These are phyloP conservation scores for Nanger granti DNA, from an alignment of 2,113 vertebrate genomes.

Conservation along the genomic window DNA sequence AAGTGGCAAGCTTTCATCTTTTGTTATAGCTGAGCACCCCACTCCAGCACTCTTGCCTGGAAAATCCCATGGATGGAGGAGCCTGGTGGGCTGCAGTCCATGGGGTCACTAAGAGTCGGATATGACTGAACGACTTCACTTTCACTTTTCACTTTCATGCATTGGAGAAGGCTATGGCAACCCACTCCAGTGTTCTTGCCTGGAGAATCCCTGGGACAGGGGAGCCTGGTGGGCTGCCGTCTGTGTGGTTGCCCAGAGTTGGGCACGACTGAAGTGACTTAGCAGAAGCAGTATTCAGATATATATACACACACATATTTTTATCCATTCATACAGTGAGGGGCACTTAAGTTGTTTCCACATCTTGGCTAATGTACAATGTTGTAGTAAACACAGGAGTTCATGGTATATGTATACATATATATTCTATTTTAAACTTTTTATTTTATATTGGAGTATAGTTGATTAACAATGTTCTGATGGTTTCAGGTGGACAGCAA, in stretches of 20 bases:
- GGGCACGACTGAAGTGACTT: not conserved
- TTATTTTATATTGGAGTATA: not conserved
- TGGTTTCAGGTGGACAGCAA: not conserved
- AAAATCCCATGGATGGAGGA: not conserved
- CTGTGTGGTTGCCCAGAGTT: rapidly evolving
- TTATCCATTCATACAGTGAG: not conserved
- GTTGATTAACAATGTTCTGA: not conserved
- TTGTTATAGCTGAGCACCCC: not conserved
- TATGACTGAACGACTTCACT: not conserved
- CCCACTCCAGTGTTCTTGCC: too few species aligned
- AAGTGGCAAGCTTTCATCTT: not conserved
- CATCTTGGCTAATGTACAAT: not conserved
- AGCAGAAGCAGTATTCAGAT: not conserved
- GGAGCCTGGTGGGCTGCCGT: not conserved
- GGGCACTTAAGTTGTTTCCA: not conserved
- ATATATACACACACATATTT: not conserved
- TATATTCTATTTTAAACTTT: not conserved
- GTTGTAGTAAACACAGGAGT: not conserved
- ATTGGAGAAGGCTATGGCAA: too few species aligned
- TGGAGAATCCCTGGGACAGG: too few species aligned
- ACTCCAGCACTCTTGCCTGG: not conserved
- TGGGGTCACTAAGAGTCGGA: rapidly evolving
- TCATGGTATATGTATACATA: not conserved
- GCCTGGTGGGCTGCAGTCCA: not conserved
- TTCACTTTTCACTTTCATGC: too few species aligned